These are phyloP conservation scores for Drosophila anomelani DNA, from an alignment of 2,888 invertebrate species.

Conservation along the genomic window DNA sequence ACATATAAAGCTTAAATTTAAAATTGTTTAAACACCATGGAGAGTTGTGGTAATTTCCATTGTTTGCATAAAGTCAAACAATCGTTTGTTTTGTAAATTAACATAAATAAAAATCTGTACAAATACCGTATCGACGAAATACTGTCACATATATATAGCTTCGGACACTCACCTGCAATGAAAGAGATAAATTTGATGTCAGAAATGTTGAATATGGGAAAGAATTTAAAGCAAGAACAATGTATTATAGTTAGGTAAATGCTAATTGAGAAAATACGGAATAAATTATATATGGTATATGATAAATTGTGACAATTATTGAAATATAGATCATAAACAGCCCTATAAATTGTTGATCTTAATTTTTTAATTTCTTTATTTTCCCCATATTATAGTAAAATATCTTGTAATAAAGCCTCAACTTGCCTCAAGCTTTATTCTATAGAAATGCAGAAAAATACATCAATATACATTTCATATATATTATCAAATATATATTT, in stretches of 20 bases:
- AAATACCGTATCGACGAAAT: slow-evolving; percentile 31
- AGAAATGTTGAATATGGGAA: slow-evolving; percentile 33
- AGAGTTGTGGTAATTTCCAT: slow-evolving; percentile 13
- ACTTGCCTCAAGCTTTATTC: slow-evolving; percentile 26
- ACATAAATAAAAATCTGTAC: slow-evolving; percentile 30
- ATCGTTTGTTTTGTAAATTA: slow-evolving; percentile 55
- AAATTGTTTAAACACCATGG: slow-evolving; percentile 42
- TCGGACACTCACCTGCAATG: slow-evolving; percentile 68
- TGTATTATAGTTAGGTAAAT: slow-evolving; percentile 6
- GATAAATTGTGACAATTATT: slow-evolving; percentile 42
- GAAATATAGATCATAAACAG: slow-evolving; percentile 11
- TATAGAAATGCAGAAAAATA: slow-evolving; percentile 47
- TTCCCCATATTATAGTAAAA: slow-evolving; percentile 13
- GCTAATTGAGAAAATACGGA: slow-evolving; percentile 40
- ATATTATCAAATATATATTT: slow-evolving; percentile 36
- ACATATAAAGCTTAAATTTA: slow-evolving; percentile 40
- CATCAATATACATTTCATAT: slow-evolving; percentile 20
- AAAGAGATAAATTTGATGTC: slow-evolving; percentile 36
- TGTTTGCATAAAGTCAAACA: slow-evolving; percentile 44
- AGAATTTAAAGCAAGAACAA: slow-evolving; percentile 45
- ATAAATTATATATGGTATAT: slow-evolving; percentile 37
- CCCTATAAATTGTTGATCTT: neutral
- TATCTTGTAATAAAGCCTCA: slow-evolving; percentile 37
- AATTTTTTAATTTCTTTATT: no score
- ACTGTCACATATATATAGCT: slow-evolving; percentile 42